A percentile compares a stretch with the other conserved stretches of the same genome.
These are phyloP conservation scores for Cephus nigrinus DNA, from an alignment of 2,888 invertebrate genomes.

Conservation along the genomic window DNA sequence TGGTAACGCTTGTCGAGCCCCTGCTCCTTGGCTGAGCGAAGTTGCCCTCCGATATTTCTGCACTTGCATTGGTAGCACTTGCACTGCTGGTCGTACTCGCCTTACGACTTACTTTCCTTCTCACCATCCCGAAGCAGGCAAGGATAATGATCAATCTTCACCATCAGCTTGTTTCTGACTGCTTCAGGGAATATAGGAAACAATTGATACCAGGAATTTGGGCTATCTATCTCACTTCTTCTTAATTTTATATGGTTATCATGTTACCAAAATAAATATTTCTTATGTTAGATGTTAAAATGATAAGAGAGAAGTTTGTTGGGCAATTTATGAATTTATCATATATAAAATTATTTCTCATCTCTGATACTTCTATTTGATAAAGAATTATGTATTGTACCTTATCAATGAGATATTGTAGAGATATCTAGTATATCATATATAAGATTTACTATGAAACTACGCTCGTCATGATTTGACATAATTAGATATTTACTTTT, in stretches of 20 bases:
- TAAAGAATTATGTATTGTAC: neutral
- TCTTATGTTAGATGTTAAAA: neutral
- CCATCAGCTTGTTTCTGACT: neutral
- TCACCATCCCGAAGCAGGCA: slow-evolving; percentile 46
- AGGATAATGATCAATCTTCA: slow-evolving; percentile 4
- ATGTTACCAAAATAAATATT: neutral
- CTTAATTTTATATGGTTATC: neutral
- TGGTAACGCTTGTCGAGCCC: slow-evolving; percentile 42
- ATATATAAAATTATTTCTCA: no score
- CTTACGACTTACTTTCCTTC: slow-evolving; percentile 54
- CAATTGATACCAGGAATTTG: neutral
- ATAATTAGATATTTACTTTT: neutral
- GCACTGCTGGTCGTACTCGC: slow-evolving; percentile 43
- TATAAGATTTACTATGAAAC: neutral
- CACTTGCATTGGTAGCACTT: slow-evolving; percentile 39
- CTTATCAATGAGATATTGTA: neutral
- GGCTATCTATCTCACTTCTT: neutral
- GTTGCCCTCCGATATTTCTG: slow-evolving; percentile 46
- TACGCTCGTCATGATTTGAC: neutral
- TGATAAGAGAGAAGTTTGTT: neutral
- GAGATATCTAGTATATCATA: neutral
- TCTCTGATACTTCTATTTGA: neutral
- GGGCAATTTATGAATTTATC: neutral
- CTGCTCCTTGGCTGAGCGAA: slow-evolving; percentile 40
- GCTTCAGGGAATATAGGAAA: neutral